These are phyloP conservation scores for Cylindroiulus punctatus DNA, from an alignment of 2,888 invertebrate genomes.

Conservation along the genomic window DNA sequence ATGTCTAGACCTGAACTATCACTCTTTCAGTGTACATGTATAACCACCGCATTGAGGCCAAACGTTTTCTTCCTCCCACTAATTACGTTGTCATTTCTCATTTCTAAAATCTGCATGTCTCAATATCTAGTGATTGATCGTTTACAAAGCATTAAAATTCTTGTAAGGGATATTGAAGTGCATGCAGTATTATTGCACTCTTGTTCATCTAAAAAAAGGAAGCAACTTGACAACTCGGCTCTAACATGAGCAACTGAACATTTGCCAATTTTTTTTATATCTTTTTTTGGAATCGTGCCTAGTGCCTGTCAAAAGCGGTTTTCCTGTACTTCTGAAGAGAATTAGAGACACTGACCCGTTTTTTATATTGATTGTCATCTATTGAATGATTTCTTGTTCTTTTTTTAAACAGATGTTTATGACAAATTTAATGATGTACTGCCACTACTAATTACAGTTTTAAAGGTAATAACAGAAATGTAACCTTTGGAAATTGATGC, in stretches of 20 bases:
- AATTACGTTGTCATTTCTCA: background rate
- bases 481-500: background rate
- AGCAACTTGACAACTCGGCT: background rate
- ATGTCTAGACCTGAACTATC: background rate
- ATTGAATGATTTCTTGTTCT: background rate
- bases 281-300: background rate
- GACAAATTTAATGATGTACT: conserved; percentile 43
- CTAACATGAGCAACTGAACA: background rate
- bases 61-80: background rate
- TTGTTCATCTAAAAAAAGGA: background rate
- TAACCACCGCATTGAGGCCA: background rate
- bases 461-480: conserved; percentile 21
- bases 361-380: background rate
- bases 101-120: background rate
- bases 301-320: background rate
- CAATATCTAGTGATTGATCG: background rate
- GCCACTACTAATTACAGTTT: conserved; percentile 34
- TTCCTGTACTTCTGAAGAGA: conserved; percentile 7
- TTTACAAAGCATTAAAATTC: background rate
- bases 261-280: conserved; percentile 13
- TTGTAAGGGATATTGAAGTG: background rate
- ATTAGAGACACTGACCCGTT: background rate
- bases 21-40: too few species aligned
- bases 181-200: background rate
- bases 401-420: conserved; percentile 13